Base-by-base conservation (phyloP, 2,113 vertebrate species). In the Solenodon paradoxus region DNA sequence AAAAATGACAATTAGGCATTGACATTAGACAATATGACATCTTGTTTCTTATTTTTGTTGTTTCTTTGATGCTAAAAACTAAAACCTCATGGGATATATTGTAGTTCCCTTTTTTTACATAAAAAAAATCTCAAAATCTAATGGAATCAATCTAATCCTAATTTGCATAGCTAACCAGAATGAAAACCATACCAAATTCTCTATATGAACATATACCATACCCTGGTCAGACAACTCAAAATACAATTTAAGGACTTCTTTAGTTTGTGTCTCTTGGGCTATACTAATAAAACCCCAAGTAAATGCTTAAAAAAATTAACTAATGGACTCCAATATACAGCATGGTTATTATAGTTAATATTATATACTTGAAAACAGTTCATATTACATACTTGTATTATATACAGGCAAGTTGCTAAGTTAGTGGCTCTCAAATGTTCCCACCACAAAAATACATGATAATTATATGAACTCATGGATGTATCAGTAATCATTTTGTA, bases 111-210 rank as follows among this genome's bases (percentile, higher is more conserved):
- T 84, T 85, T 80, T 13, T 72, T 42, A 5, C 72, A 9, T 74
- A 81, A 93, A 95, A 69, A 49, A 15, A 32, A 79, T 53, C 74
- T 89, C 72, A 79, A 81, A 66, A 85, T 9, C 32, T 83, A 84
- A 55, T 63, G 51, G 30, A 55, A 22, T 55, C n/a, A n/a, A n/a
- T n/a, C n/a, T n/a, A n/a, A n/a, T n/a, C n/a, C n/a, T n/a, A n/a
- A n/a, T n/a, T n/a, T n/a, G n/a, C n/a, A n/a, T n/a, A n/a, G n/a
- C n/a, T n/a, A n/a, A n/a, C n/a, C n/a, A n/a, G n/a, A n/a, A n/a
- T n/a, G n/a, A n/a, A n/a, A n/a, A n/a, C n/a, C n/a, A n/a, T n/a
- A n/a, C n/a, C n/a, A n/a, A n/a, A n/a, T n/a, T n/a, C n/a, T n/a
- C n/a, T n/a, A n/a, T n/a, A n/a, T n/a, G n/a, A n/a, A n/a, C n/a